Percentiles rank a stretch among this genome's conserved stretches.
Conservation (phyloP, 1,140 invertebrate species). For the Tetragonula clypearis region DNA sequence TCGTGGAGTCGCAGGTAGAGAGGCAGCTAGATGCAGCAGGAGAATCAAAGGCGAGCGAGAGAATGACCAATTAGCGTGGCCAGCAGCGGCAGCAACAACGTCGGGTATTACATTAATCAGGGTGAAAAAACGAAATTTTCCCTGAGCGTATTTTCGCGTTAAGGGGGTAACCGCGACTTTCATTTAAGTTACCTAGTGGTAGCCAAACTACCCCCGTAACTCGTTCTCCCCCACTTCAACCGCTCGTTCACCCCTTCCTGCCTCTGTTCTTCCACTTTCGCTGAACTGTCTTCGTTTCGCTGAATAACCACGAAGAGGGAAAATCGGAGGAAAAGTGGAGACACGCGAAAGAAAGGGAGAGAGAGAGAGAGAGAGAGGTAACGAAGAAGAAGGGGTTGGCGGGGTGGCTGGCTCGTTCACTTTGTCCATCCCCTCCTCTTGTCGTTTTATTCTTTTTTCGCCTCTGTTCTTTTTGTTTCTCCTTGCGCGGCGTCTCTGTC, state of each 20-base stretch:
- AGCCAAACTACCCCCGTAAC: constrained; percentile 70
- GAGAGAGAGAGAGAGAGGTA: constrained; percentile 22
- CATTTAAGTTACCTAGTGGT: constrained; percentile 74
- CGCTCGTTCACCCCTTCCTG: constrained; percentile 12
- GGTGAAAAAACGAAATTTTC: constrained; percentile 72
- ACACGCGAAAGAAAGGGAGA: constrained; percentile 24
- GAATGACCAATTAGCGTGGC: constrained; percentile 69
- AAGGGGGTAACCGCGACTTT: constrained; percentile 66
- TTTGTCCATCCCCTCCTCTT: constrained; percentile 49
- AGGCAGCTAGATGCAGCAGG: neutral
- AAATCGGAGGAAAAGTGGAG: constrained; percentile 41
- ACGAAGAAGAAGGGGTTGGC: neutral
- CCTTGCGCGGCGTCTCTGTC: neutral
- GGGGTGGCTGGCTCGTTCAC: constrained; percentile 59
- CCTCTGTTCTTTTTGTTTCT: neutral
- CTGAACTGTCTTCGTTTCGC: neutral
- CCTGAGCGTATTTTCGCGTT: constrained; percentile 72
- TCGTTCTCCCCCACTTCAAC: constrained; percentile 45
- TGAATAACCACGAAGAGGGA: neutral
- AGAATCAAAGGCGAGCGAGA: constrained; percentile 58
- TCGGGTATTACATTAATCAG: constrained; percentile 70
- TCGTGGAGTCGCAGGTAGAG: constrained; percentile 11
- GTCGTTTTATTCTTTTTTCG: constrained; percentile 48
- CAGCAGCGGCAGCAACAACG: constrained; percentile 56
- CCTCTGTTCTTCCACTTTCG: neutral